A percentile compares a stretch with the other conserved stretches of the same genome.
These are phyloP conservation scores for Scaptomyza graminum DNA, from an alignment of 1,140 invertebrate species.

Conservation along the genomic window DNA sequence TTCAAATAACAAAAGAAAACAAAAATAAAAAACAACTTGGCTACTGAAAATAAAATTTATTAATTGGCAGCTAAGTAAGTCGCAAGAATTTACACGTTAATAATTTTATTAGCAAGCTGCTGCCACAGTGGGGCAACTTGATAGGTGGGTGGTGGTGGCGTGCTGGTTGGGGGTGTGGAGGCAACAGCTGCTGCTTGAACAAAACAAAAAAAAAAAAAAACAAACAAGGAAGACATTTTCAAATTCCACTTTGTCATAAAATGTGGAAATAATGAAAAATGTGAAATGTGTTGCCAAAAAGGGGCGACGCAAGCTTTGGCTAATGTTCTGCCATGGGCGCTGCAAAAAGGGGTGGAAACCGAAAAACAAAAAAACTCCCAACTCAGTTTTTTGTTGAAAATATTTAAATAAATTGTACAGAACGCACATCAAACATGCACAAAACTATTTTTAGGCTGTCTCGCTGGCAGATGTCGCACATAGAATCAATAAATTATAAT, in stretches of 20 bases:
- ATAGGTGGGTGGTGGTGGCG: background rate
- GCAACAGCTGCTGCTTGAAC: slow-evolving; percentile 31
- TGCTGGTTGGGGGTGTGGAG: background rate
- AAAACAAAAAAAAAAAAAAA: slow-evolving; percentile 25
- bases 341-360: background rate
- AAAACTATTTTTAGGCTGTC: slow-evolving; percentile 51
- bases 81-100: slow-evolving; percentile 74
- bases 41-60: slow-evolving; percentile 64
- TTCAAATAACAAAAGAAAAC: slow-evolving; percentile 31
- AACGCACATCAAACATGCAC: slow-evolving; percentile 44
- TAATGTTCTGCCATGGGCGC: slow-evolving; percentile 24
- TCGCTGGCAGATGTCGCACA: slow-evolving; percentile 32
- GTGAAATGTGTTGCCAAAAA: slow-evolving; percentile 59
- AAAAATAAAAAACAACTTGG: background rate
- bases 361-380: too few species aligned
- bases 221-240: slow-evolving; percentile 43
- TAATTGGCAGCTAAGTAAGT: slow-evolving; percentile 81
- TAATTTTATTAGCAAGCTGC: slow-evolving; percentile 73
- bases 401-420: slow-evolving; percentile 54
- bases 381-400: slow-evolving; percentile 11
- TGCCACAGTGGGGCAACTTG: slow-evolving; percentile 10
- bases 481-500: slow-evolving; percentile 53
- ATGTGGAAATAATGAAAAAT: slow-evolving; percentile 64
- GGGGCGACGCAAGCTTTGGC: slow-evolving; percentile 38
- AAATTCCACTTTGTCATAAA: slow-evolving; percentile 62